Evolutionary conservation across 2,888 invertebrate genomes (phyloP), one percentile per base, ranked within the genome.

Genomic region (Dione vanillae): DNA sequence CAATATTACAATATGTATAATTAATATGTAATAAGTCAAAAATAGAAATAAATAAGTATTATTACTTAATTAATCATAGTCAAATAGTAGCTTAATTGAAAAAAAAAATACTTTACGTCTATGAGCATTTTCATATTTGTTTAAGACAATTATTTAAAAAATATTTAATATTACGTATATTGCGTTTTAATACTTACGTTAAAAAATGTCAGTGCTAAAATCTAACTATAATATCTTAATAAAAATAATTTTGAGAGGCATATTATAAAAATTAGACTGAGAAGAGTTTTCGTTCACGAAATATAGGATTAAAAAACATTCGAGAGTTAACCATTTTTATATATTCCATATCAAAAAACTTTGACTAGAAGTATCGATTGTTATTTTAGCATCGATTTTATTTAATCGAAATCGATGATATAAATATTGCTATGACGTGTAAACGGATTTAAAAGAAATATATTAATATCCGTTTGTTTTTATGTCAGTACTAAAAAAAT

Each of bases 331-430:
- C 59, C 45, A 61, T 61, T 61, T 43, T 43, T 43, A 61, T 11
- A 54, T 45, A 27, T 61, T 45, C 20, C 8, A 8, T 59, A 41
- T 59, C 20, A 14, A 43, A 59, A 61, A 61, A 20, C 43, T 59
- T 59, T 41, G 12, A 56, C 40, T 41, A 58, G 41, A 19, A 40
- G 20, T 27, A 43, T 8, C 9, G 41, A 8, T 43, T 20, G 20
- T 19, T 59, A 61, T 43, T 9, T 43, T 61, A 27, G 43, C 59
- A 27, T 45, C 27, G n/a, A n/a, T 61, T 61, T 45, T 27, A 61
- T 61, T 59, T 20, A 9, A 43, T 20, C 14, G 12, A 14, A 43
- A 16, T 37, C 40, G 10, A 19, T 19, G n/a, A 54, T 14, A 43
- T 54, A 35, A 3, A n/a, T 27, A 41, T 59, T 20, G 14, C 20